Percentiles rank a stretch among this genome's conserved stretches.
Evolutionary conservation across 2,888 invertebrate species (phyloP).

Genomic region (Nysson spinosus): DNA sequence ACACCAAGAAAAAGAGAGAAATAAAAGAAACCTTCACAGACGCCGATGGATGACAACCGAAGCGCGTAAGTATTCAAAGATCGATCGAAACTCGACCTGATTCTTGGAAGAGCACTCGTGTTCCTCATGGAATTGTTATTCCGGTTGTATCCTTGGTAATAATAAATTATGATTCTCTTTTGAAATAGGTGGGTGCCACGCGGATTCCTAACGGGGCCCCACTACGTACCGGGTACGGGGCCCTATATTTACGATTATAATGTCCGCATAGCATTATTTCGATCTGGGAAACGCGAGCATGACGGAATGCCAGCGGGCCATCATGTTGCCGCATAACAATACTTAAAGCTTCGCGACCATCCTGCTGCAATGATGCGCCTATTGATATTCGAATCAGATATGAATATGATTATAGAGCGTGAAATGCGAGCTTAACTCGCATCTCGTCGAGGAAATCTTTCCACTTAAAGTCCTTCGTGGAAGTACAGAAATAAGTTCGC

Average conservation of each 20-base stretch:
- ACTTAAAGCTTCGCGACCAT: constrained; percentile 36
- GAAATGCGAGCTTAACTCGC: constrained; percentile 39
- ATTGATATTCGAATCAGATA: constrained; percentile 72
- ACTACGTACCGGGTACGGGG: constrained; percentile 19
- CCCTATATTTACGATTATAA: constrained; percentile 76
- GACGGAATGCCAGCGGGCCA: constrained; percentile 72
- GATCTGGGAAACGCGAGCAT: constrained; percentile 77
- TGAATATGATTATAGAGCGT: constrained; percentile 69
- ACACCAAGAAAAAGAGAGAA: not conserved
- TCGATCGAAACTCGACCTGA: constrained; percentile 59
- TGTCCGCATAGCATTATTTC: constrained; percentile 75
- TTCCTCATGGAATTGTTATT: constrained; percentile 62
- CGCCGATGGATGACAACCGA: constrained; percentile 25
- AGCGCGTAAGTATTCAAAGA: constrained; percentile 57
- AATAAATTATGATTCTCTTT: constrained; percentile 71
- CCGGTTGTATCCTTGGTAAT: constrained; percentile 63
- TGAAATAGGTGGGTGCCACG: constrained; percentile 66
- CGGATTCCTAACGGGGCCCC: constrained; percentile 71
- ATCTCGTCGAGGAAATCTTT: not conserved
- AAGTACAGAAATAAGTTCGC: too few relatives aligned
- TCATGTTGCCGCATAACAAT: constrained; percentile 65
- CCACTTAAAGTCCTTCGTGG: too few relatives aligned
- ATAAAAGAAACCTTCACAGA: not conserved
- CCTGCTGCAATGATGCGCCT: constrained; percentile 24
- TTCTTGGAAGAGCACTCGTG: constrained; percentile 40